Conservation (phyloP, 2,888 invertebrate genomes). For the Doris montereyensis region DNA sequence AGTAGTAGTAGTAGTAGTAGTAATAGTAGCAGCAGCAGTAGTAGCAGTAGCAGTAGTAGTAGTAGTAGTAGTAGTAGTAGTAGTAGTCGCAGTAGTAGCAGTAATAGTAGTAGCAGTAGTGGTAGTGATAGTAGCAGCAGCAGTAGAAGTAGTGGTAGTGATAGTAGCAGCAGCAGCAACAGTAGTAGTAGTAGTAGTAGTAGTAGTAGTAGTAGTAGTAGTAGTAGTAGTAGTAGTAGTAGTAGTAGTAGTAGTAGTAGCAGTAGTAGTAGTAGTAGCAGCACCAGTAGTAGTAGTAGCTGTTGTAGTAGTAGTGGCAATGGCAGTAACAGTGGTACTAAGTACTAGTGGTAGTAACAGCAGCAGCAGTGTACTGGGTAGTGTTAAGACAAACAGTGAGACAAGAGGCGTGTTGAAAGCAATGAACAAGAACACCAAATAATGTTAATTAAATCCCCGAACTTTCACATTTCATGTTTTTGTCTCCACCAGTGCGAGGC, state of each 20-base stretch:
- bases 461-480: too few relatives aligned
- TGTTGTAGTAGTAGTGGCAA: background rate
- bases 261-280: background rate
- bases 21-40: background rate
- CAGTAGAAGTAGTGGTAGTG: background rate
- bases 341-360: too few relatives aligned
- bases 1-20: background rate
- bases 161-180: background rate
- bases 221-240: background rate
- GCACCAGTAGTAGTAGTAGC: background rate
- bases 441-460: too few relatives aligned
- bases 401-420: too few relatives aligned
- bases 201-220: background rate
- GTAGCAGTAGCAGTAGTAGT: background rate
- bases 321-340: too few relatives aligned
- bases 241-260: background rate
- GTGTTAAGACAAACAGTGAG: too few relatives aligned
- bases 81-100: constrained; percentile 5
- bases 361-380: too few relatives aligned
- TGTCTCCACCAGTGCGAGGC: too few relatives aligned
- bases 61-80: constrained; percentile 15
- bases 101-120: constrained; percentile 10
- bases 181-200: background rate
- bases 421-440: too few relatives aligned
- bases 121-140: background rate